Conservation (phyloP, 2,113 vertebrate genomes). For the Oryzias woworae region DNA sequence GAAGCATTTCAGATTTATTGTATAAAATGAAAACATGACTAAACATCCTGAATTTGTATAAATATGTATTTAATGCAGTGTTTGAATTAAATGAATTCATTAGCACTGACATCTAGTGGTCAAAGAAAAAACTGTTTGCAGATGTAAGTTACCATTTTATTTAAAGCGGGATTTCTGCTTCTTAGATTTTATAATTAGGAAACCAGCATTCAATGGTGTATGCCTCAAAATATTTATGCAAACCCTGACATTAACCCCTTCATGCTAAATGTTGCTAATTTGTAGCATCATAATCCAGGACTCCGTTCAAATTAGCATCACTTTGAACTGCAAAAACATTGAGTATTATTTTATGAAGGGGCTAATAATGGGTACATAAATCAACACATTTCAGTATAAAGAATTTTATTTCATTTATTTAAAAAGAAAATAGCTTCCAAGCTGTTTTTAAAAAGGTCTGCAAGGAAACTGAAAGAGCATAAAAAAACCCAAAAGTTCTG, state of each 20-base stretch:
- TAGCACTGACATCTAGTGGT: conserved; percentile 56
- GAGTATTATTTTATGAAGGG: too few species aligned
- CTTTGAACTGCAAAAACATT: too few species aligned
- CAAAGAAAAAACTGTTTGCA: not conserved
- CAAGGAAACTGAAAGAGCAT: not conserved
- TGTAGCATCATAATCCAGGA: too few species aligned
- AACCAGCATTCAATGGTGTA: too few species aligned
- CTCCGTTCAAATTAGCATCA: too few species aligned
- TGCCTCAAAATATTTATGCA: too few species aligned
- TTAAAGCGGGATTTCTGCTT: too few species aligned
- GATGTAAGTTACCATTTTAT: too few species aligned
- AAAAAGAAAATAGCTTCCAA: not conserved
- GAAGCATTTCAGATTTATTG: not conserved
- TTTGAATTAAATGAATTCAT: not conserved
- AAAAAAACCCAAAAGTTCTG: conserved; percentile 7
- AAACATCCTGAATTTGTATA: not conserved
- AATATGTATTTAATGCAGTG: not conserved
- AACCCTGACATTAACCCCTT: too few species aligned
- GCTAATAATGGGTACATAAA: not conserved
- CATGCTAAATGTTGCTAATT: too few species aligned
- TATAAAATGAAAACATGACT: not conserved
- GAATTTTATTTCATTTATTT: conserved; percentile 6
- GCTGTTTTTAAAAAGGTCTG: not conserved
- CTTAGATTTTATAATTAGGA: too few species aligned
- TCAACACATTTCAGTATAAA: conserved; percentile 1